phyloP scores from a whole-genome alignment of 35 echinoderm and acorn worm species.

The Eucidaris tribuloides region DNA sequence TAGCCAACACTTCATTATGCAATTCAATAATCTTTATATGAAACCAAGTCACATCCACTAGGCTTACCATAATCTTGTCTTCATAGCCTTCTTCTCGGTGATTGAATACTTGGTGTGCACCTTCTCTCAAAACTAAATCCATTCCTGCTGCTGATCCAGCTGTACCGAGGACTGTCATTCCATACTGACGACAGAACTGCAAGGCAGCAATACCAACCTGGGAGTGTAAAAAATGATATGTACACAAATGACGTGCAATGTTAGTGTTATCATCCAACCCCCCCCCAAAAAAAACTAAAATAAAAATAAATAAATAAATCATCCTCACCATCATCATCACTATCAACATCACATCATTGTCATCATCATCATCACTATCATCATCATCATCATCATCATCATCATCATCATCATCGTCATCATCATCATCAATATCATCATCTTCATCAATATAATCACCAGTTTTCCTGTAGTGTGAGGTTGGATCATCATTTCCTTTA shows the following conservation, averaged over 20 bases:
- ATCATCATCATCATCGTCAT: neutral
- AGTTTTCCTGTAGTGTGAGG: too few relatives aligned
- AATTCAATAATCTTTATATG: too few relatives aligned
- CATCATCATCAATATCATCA: neutral
- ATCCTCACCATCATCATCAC: neutral
- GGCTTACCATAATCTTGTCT: constrained; percentile 92
- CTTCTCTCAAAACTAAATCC: constrained; percentile 54
- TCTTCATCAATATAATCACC: neutral
- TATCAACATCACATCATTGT: neutral
- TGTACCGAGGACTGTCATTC: constrained; percentile 82
- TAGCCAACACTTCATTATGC: too few relatives aligned
- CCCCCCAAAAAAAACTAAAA: too few relatives aligned
- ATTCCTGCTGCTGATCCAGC: constrained; percentile 84
- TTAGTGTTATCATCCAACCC: too few relatives aligned
- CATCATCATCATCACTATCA: neutral
- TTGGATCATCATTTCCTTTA: too few relatives aligned
- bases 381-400: neutral
- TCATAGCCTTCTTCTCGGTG: constrained; percentile 82
- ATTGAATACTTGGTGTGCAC: constrained; percentile 74
- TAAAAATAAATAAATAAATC: too few relatives aligned
- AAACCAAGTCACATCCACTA: too few relatives aligned
- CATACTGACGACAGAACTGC: constrained; percentile 76
- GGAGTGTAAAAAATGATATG: too few relatives aligned
- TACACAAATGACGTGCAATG: too few relatives aligned
- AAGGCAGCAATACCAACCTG: constrained; percentile 87